Conservation (phyloP, 2,113 vertebrate species). For the Colossoma macropomum region DNA sequence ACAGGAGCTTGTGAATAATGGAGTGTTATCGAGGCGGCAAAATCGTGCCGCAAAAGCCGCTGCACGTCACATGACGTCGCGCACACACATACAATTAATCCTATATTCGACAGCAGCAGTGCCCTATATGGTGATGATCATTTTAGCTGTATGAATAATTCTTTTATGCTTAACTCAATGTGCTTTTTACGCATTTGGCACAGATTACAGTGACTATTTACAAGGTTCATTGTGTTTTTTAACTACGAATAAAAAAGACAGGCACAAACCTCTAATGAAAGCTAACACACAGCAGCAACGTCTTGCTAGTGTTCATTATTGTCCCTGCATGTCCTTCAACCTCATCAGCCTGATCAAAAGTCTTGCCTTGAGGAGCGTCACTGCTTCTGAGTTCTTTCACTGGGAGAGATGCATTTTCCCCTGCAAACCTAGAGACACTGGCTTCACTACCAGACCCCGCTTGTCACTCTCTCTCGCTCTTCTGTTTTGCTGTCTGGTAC, state of each 20-base stretch:
- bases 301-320: background rate
- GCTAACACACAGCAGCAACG: background rate
- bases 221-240: background rate
- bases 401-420: too few species aligned
- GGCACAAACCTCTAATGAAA: background rate
- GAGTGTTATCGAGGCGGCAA: slow-evolving; percentile 51
- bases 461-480: too few species aligned
- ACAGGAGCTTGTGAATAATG: slow-evolving; percentile 56
- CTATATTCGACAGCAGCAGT: background rate
- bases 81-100: background rate
- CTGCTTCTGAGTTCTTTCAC: background rate
- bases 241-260: background rate
- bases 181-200: background rate
- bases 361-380: background rate
- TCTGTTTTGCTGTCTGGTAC: too few species aligned
- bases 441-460: too few species aligned
- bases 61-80: slow-evolving; percentile 35
- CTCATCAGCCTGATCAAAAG: background rate
- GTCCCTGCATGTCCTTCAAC: background rate
- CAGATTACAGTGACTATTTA: background rate
- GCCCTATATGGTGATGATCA: background rate
- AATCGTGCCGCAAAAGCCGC: slow-evolving; percentile 42
- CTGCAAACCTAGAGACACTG: too few species aligned
- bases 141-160: background rate
- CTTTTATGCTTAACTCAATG: background rate